Evolutionary conservation across 2,113 vertebrate genomes (phyloP).

Genomic region (Hippolais icterina): DNA sequence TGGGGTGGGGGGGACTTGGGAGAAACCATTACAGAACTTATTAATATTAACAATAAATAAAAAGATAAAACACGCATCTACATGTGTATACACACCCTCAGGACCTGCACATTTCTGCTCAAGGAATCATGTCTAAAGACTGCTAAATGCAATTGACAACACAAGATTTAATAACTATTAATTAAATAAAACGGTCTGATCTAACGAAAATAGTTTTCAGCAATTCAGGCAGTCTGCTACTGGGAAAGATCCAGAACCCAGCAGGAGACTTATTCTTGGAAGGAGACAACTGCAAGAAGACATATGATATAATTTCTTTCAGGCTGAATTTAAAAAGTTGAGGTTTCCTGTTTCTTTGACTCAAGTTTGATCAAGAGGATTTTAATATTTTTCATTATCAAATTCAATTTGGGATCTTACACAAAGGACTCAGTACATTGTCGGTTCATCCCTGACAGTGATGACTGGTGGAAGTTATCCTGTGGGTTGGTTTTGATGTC

Average conservation of each 20-base stretch:
- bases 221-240: neutral
- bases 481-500: neutral
- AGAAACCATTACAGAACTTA: no score
- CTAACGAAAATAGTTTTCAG: neutral
- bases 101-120: neutral
- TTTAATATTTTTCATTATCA: neutral
- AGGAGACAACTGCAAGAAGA: neutral
- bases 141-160: neutral
- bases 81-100: rapidly evolving
- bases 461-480: neutral
- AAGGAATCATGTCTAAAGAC: neutral
- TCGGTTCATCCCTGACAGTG: neutral
- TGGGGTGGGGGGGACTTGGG: no score
- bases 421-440: neutral
- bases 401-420: neutral
- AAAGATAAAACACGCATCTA: no score
- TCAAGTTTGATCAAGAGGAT: neutral
- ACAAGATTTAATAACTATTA: neutral
- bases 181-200: neutral
- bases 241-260: neutral
- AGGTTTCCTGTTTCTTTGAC: neutral
- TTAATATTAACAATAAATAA: no score
- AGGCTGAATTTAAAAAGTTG: neutral
- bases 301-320: neutral
- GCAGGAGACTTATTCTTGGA: neutral